phyloP scores from a whole-genome alignment of 2,113 vertebrate genomes.

The Picathartes gymnocephalus region DNA sequence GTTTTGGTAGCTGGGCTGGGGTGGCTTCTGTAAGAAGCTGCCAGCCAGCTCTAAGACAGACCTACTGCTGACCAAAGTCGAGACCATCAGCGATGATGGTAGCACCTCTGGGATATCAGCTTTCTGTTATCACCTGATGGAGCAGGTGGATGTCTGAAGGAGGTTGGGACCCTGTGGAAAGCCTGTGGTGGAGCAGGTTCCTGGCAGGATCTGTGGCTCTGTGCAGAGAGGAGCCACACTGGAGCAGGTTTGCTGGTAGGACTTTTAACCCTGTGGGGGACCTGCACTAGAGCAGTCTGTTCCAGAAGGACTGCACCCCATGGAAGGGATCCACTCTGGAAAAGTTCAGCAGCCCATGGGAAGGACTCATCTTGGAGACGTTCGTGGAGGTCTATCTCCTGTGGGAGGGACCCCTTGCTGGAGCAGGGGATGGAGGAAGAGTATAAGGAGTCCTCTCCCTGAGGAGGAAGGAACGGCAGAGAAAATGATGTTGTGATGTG shows the following conservation, averaged over 20 bases:
- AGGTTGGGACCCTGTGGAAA: background rate
- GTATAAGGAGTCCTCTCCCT: background rate
- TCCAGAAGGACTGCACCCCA: background rate
- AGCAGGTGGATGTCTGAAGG: background rate
- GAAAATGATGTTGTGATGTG: background rate
- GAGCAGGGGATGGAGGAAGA: background rate
- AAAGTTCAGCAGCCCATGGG: background rate
- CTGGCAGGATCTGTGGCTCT: background rate
- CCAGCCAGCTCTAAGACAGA: background rate
- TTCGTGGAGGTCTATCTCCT: background rate
- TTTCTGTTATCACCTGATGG: background rate
- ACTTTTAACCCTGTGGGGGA: fast-evolving
- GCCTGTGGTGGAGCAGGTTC: fast-evolving
- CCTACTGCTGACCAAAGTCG: fast-evolving
- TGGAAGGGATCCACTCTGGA: background rate
- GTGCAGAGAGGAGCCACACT: background rate
- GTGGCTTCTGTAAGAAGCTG: background rate
- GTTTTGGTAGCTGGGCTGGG: background rate
- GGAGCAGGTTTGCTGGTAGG: background rate
- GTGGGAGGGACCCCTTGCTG: background rate
- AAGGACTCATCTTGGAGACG: background rate
- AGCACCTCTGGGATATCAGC: background rate
- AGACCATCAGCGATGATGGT: background rate
- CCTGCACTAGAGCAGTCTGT: background rate
- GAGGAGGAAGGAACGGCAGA: background rate